A percentile compares a stretch with the other conserved stretches of the same genome.
Evolutionary conservation across 2,797 vertebrate genomes (phyloP).

Genomic region (Neomorphus geoffroyi): DNA sequence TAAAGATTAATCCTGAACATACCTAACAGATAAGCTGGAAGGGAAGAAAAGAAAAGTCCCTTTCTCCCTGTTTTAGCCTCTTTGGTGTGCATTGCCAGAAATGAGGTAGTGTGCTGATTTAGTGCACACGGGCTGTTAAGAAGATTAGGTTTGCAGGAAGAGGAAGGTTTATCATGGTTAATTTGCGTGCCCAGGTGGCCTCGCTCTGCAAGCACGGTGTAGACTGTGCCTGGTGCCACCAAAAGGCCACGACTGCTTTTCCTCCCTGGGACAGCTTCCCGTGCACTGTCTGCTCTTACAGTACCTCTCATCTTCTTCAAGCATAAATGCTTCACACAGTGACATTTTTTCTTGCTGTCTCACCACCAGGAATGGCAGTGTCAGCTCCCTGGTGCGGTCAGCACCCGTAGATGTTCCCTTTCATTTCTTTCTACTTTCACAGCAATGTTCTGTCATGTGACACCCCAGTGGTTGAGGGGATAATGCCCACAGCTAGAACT

Average conservation of each 20-base stretch:
- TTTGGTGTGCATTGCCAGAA: background rate
- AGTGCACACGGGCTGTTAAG: fast-evolving
- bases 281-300: fast-evolving
- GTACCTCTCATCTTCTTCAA: background rate
- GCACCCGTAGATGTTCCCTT: background rate
- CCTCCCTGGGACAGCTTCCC: background rate
- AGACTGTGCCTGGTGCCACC: background rate
- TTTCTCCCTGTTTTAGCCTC: background rate
- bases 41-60: background rate
- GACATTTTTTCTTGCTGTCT: background rate
- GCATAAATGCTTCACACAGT: background rate
- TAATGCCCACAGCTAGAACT: background rate
- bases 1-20: background rate
- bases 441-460: fast-evolving
- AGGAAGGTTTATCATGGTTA: background rate
- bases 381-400: background rate
- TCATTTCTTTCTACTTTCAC: background rate
- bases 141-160: background rate
- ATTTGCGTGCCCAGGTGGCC: background rate
- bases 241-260: fast-evolving
- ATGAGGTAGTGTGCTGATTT: background rate
- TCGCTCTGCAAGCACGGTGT: fast-evolving
- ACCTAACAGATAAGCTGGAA: background rate
- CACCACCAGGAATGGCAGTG: background rate
- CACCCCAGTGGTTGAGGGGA: fast-evolving